phyloP scores from a whole-genome alignment of 2,888 invertebrate species.

The Nymphalis urticae region DNA sequence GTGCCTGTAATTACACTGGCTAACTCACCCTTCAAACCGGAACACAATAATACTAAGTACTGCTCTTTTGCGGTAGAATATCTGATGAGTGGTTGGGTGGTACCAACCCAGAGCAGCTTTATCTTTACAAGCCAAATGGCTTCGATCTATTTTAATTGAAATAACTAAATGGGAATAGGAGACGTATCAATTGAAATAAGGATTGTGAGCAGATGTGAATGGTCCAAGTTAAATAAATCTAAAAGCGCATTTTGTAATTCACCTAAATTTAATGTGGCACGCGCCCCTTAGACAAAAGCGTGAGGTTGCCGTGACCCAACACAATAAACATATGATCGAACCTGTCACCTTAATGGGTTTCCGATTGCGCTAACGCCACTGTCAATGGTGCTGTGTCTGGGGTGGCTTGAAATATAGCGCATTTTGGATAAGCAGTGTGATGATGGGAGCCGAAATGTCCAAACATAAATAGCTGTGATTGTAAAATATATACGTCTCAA shows the following conservation, averaged over 20 bases:
- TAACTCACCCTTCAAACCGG: no score
- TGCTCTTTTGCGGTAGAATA: no score
- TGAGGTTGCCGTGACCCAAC: constrained; percentile 43
- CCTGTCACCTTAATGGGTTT: constrained; percentile 60
- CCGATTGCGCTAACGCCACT: constrained; percentile 55
- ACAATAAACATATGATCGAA: constrained; percentile 40
- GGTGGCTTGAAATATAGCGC: constrained; percentile 41
- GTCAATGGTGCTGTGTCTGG: constrained; percentile 33
- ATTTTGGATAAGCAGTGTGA: constrained; percentile 22
- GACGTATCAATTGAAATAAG: no score
- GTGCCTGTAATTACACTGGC: no score
- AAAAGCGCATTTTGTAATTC: constrained; percentile 1
- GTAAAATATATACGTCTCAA: no score
- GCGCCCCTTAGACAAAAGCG: constrained; percentile 39
- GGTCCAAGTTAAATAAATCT: constrained; percentile 8
- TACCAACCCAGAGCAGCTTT: no score
- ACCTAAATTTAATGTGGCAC: constrained; percentile 29
- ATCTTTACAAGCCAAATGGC: no score
- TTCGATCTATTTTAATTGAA: no score
- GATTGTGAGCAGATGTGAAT: background rate
- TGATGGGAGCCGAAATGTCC: constrained; percentile 1
- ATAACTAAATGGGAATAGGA: no score
- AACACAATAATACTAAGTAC: no score
- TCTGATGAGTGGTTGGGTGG: no score
- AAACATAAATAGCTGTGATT: no score